Evolutionary conservation across 2,888 invertebrate genomes (phyloP).

Genomic region (Odontomyia ornata): DNA sequence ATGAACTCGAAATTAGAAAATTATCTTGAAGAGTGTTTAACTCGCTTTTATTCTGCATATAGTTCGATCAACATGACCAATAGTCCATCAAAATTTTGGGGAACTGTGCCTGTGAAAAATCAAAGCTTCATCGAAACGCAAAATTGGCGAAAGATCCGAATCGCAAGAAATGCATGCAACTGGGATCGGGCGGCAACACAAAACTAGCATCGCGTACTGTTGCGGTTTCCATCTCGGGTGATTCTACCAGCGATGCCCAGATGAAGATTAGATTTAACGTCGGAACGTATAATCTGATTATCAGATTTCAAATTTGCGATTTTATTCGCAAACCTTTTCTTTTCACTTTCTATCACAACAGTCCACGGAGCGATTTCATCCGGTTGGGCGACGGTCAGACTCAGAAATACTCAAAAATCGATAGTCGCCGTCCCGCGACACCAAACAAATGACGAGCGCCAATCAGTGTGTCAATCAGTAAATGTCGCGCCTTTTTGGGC

Average conservation of each 20-base stretch:
- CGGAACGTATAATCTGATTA: constrained; percentile 28
- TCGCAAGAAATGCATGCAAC: too few species aligned
- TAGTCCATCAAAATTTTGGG: too few species aligned
- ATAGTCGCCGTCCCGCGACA: background rate
- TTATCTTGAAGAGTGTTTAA: too few species aligned
- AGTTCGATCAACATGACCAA: too few species aligned
- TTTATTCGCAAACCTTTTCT: constrained; percentile 5
- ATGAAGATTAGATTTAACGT: constrained; percentile 33
- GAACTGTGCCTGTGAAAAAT: too few species aligned
- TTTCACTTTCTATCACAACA: constrained; percentile 38
- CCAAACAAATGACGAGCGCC: background rate
- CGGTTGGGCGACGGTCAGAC: constrained; percentile 7
- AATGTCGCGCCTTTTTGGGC: constrained; percentile 29
- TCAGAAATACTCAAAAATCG: background rate
- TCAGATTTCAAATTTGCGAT: constrained; percentile 28
- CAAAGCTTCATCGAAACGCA: too few species aligned
- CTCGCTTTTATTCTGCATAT: too few species aligned
- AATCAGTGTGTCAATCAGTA: constrained; percentile 28
- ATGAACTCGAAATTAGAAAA: too few species aligned
- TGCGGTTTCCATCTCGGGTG: constrained; percentile 5
- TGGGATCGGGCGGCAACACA: background rate
- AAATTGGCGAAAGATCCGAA: too few species aligned
- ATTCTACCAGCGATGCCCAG: constrained; percentile 18
- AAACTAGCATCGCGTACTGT: background rate
- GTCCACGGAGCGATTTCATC: constrained; percentile 26